A percentile compares a stretch with the other conserved stretches of the same genome.
These are phyloP conservation scores for Hirtodrosophila trivittata DNA, from an alignment of 2,888 invertebrate genomes.

Conservation along the genomic window DNA sequence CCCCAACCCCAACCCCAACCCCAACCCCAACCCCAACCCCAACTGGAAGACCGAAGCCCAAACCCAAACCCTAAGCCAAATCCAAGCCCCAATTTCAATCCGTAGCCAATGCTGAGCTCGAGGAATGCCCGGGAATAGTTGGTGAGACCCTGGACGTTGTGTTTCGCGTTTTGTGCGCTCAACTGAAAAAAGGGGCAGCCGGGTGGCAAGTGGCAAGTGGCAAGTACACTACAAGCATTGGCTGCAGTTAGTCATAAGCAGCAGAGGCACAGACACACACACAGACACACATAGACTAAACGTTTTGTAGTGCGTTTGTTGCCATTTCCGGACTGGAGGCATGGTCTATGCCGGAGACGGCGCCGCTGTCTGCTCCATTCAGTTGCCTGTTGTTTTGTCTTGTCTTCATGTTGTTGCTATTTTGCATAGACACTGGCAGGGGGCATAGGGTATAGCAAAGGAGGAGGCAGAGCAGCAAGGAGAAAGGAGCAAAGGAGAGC, in stretches of 20 bases:
- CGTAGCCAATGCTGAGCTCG: conserved; percentile 15
- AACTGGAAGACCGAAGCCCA: too few species aligned
- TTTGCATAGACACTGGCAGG: conserved; percentile 67
- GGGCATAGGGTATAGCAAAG: not conserved
- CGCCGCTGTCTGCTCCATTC: conserved; percentile 45
- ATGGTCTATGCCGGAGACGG: conserved; percentile 28
- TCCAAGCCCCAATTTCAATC: conserved; percentile 5
- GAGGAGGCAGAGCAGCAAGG: not conserved
- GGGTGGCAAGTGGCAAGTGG: conserved; percentile 2
- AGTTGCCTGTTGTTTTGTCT: conserved; percentile 42
- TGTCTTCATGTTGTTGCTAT: conserved; percentile 42
- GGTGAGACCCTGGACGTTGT: conserved; percentile 7
- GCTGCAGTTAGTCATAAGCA: conserved; percentile 76
- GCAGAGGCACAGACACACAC: conserved; percentile 24
- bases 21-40: conserved; percentile 3
- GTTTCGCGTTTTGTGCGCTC: conserved; percentile 63
- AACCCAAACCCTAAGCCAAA: not conserved
- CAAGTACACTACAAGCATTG: conserved; percentile 10
- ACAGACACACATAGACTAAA: conserved; percentile 28
- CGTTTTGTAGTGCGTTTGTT: conserved; percentile 79
- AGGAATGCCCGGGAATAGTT: conserved; percentile 22
- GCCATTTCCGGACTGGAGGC: conserved; percentile 69
- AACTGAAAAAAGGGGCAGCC: conserved; percentile 41
- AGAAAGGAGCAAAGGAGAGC: conserved; percentile 7
- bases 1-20: not conserved